These are phyloP conservation scores for Hydra vulgaris DNA, from an alignment of 30 jellyfish, hydroid and myxozoan genomes.

Conservation along the genomic window DNA sequence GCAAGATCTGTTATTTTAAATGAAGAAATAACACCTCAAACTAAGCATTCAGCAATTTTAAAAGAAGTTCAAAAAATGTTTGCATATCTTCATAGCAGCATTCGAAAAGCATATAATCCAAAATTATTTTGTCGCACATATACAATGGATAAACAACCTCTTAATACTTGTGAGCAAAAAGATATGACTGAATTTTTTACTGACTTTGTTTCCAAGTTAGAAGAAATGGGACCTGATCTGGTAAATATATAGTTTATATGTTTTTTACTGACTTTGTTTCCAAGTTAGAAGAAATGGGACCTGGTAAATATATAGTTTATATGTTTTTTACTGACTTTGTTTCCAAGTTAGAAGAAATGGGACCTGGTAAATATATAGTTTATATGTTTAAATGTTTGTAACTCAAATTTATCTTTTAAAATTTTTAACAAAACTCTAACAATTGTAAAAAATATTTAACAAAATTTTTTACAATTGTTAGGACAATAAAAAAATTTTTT, in stretches of 20 bases:
- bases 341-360: conserved; percentile 92
- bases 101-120: conserved; percentile 66
- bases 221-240: conserved; percentile 83
- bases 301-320: conserved; percentile 35
- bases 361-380: conserved; percentile 38
- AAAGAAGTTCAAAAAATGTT: conserved; percentile 92
- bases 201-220: conserved; percentile 76
- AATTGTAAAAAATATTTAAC: no score
- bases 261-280: conserved; percentile 85
- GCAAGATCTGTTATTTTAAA: conserved; percentile 64
- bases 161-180: conserved; percentile 89
- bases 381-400: no score
- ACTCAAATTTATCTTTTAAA: background rate
- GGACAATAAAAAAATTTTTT: no score
- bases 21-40: conserved; percentile 35
- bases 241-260: conserved; percentile 23
- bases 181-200: conserved; percentile 98
- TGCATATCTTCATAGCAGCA: conserved; percentile 58
- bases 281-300: conserved; percentile 90
- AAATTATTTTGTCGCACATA: conserved; percentile 83
- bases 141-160: conserved; percentile 95
- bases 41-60: conserved; percentile 54
- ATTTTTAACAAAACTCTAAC: no score
- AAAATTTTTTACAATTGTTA: no score
- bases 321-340: conserved; percentile 86